phyloP scores from a whole-genome alignment of 1,140 invertebrate genomes.

The Aphaenogaster rudis region DNA sequence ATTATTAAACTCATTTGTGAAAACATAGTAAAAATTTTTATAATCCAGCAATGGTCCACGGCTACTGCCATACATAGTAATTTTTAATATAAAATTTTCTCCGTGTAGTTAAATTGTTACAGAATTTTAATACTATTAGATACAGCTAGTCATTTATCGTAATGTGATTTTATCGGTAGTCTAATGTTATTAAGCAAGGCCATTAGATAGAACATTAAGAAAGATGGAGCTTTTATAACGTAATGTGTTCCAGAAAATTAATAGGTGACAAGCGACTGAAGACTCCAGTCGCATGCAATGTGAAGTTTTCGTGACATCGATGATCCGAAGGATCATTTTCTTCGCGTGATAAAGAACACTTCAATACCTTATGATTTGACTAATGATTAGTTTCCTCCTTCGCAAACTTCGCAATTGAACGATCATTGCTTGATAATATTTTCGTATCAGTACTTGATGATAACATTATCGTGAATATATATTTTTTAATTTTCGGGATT shows the following conservation, averaged over 20 bases:
- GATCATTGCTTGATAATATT: background rate
- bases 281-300: background rate
- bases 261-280: background rate
- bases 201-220: background rate
- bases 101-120: background rate
- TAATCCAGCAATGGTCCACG: too few species aligned
- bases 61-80: too few species aligned
- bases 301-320: background rate
- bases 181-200: constrained; percentile 15
- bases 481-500: background rate
- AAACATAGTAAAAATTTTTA: too few species aligned
- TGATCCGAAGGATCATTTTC: background rate
- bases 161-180: constrained; percentile 1
- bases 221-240: background rate
- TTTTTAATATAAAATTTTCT: too few species aligned
- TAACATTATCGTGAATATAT: background rate
- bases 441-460: background rate
- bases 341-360: background rate
- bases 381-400: constrained; percentile 6
- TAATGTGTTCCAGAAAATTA: constrained; percentile 45
- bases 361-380: background rate
- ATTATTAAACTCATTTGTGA: too few species aligned
- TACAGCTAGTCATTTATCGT: constrained; percentile 6
- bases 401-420: background rate
- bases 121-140: constrained; percentile 6